Conservation (phyloP, 2,888 invertebrate species). For the Bedellia somnulentella region DNA sequence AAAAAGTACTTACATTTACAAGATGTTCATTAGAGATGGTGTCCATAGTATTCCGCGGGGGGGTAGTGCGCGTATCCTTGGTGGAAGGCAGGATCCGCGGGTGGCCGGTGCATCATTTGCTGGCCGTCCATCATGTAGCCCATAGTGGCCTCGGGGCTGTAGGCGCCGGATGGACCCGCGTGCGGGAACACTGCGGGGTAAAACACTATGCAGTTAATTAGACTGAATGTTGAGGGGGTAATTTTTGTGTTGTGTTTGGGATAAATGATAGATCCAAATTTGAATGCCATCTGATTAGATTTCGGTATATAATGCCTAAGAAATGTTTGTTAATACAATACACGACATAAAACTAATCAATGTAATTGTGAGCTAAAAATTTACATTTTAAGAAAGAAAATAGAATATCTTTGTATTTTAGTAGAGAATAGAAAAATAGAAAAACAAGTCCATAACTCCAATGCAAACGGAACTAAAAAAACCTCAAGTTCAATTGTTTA, state of each 20-base stretch:
- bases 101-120: conserved; percentile 96
- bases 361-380: too few species aligned
- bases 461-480: too few species aligned
- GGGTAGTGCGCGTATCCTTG: conserved; percentile 89
- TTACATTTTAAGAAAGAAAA: too few species aligned
- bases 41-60: conserved; percentile 91
- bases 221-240: conserved; percentile 17
- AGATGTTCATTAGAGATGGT: conserved; percentile 77
- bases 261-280: too few species aligned
- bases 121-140: conserved; percentile 98
- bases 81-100: conserved; percentile 90
- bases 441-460: too few species aligned
- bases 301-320: too few species aligned
- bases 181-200: conserved; percentile 83
- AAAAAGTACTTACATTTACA: conserved; percentile 46
- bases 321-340: too few species aligned
- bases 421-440: too few species aligned
- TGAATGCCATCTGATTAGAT: too few species aligned
- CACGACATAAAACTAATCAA: too few species aligned
- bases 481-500: conserved; percentile 4
- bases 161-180: conserved; percentile 93
- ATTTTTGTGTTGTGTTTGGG: too few species aligned
- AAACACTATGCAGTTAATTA: conserved; percentile 53
- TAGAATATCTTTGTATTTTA: too few species aligned
- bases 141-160: conserved; percentile 95